Evolutionary conservation across 2,888 invertebrate genomes (phyloP).

Genomic region (Norana najaformis): DNA sequence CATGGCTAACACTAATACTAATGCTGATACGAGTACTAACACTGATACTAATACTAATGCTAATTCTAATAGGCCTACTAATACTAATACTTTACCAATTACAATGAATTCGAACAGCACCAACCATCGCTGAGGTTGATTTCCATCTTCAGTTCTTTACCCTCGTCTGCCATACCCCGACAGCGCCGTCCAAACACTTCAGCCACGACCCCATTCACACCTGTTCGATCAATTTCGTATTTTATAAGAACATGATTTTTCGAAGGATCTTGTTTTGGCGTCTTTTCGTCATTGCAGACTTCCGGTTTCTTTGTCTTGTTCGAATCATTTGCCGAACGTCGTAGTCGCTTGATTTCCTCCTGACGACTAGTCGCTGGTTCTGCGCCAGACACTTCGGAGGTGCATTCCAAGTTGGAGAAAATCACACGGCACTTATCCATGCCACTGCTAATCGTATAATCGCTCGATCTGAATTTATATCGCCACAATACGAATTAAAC

Average conservation of each 20-base stretch:
- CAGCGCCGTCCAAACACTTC: not conserved
- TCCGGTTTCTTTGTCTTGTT: not conserved
- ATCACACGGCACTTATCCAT: not conserved
- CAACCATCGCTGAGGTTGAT: not conserved
- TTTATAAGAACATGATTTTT: not conserved
- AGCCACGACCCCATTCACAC: not conserved
- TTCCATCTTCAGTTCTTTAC: not conserved
- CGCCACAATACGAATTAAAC: not conserved
- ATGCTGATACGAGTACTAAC: not conserved
- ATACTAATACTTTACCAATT: not conserved
- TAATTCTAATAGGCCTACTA: not conserved
- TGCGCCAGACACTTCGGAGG: not conserved
- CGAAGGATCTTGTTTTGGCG: not conserved
- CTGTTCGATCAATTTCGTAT: not conserved
- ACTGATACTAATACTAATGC: not conserved
- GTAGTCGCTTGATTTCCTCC: not conserved
- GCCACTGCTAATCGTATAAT: not conserved
- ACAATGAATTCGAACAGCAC: not conserved
- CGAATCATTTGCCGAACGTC: not conserved
- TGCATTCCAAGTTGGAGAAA: slow-evolving; percentile 17
- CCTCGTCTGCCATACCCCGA: not conserved
- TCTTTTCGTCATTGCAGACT: not conserved
- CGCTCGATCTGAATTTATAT: not conserved
- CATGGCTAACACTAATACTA: not conserved
- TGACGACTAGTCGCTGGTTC: not conserved